These are phyloP conservation scores for Drosophila suboccidentalis DNA, from an alignment of 2,888 invertebrate species.

Conservation along the genomic window DNA sequence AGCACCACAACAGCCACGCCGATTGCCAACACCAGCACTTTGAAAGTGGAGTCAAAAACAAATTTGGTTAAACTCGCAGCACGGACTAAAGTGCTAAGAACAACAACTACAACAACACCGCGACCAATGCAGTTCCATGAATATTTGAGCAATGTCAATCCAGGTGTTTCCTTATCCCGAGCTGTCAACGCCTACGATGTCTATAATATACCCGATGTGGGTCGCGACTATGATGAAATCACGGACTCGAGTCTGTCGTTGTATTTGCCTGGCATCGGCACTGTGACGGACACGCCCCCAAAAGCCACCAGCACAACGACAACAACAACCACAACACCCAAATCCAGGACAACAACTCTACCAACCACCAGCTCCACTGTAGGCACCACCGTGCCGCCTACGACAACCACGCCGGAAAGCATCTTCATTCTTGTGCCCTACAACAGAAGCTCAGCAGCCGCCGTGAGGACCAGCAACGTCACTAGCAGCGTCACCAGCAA, in stretches of 20 bases:
- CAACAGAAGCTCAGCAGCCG: conserved; percentile 1
- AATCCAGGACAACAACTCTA: background rate
- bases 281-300: conserved; percentile 52
- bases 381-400: background rate
- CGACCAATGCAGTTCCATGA: conserved; percentile 47
- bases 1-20: background rate
- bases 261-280: conserved; percentile 60
- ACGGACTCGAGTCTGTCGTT: conserved; percentile 55
- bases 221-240: conserved; percentile 49
- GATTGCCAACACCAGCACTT: background rate
- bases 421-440: conserved; percentile 22
- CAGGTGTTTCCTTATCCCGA: conserved; percentile 53
- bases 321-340: conserved; percentile 19
- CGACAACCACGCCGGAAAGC: conserved; percentile 1
- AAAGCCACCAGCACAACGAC: conserved; percentile 28
- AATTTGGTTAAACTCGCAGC: background rate
- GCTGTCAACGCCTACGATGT: conserved; percentile 58
- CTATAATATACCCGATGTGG: conserved; percentile 65
- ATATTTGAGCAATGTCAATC: conserved; percentile 6
- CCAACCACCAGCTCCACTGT: background rate
- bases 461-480: background rate
- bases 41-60: background rate
- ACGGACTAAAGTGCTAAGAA: background rate
- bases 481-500: background rate
- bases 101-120: conserved; percentile 7